Base-by-base conservation (phyloP, 2,888 invertebrate species). In the Aplocera efformata region DNA sequence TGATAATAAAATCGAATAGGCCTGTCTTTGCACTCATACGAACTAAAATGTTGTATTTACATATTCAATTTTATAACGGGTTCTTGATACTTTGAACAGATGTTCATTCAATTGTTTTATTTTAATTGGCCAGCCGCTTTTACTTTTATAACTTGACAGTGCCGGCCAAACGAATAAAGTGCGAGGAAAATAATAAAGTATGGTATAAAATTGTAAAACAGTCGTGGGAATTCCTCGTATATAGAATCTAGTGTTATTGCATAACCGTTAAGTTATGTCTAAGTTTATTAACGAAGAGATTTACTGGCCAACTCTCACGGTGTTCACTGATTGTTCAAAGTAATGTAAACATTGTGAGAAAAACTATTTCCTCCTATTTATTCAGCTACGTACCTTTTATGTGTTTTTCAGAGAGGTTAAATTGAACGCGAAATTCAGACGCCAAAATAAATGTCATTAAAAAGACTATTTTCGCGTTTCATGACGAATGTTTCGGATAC, bases 221-320 rank as follows among this genome's bases (percentile, higher is more conserved):
- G 27, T 32, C 44, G 32, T 45, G 40, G 28, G 44, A 44, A 39
- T 24, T 27, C 6, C 5, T 3, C 32, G 23, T 8, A 11, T 31
- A 26, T 6, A 24, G 34, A 30, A 30, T 27, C 26, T 22, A 37
- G 21, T 33, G 27, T 28, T 32, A 29, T 22, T 22, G 21, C 7
- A 10, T 24, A 10, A 17, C 8, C 24, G 10, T 10, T 5, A 11
- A 11, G 23, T 23, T 32, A 30, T 10, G 23, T 24, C 11, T 22
- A 36, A 5, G 27, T 28, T 25, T 25, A 29, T 21, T 20, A 24
- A 7, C 17, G n/a, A 9, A 25, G 9, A 4, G n/a, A 21, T 17
- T 23, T 3, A 17, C 27, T 10, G 13, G 13, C 13, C n/a, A 32
- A 32, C 10, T 25, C 27, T 27, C 32, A 38, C 38, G 10, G 23